Percentiles rank a stretch among this genome's conserved stretches.
Conservation (phyloP, 1,140 invertebrate genomes). For the Drosophila pruinosa region DNA sequence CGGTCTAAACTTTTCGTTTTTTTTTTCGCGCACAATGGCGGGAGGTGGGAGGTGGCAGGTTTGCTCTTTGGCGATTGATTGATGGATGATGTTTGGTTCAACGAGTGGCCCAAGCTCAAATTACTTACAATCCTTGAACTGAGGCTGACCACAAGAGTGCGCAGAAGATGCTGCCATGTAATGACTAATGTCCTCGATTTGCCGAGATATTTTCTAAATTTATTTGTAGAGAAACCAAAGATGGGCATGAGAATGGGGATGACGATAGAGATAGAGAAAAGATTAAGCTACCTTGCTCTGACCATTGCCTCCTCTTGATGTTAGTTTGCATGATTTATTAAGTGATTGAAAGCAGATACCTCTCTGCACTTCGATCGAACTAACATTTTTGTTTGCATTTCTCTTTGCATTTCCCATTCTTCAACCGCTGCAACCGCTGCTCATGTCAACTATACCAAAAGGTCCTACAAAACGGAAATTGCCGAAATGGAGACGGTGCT, state of each 20-base stretch:
- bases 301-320: not conserved
- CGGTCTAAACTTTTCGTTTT: not conserved
- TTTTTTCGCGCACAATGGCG: not conserved
- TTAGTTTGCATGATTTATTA: slow-evolving; percentile 4
- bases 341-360: not conserved
- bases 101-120: not conserved
- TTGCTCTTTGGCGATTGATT: slow-evolving; percentile 44
- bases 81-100: slow-evolving; percentile 60
- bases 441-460: too few relatives aligned
- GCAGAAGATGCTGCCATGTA: slow-evolving; percentile 1
- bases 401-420: not conserved
- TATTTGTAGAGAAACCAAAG: not conserved
- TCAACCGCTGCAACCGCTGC: too few relatives aligned
- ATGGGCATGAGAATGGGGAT: not conserved
- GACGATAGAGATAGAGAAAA: not conserved
- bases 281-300: not conserved
- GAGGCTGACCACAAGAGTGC: not conserved
- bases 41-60: not conserved
- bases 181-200: slow-evolving; percentile 46
- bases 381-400: slow-evolving; percentile 31
- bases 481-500: slow-evolving; percentile 95
- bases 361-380: slow-evolving; percentile 5
- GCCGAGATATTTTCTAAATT: not conserved
- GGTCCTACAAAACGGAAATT: slow-evolving; percentile 87
- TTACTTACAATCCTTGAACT: not conserved